phyloP scores from a whole-genome alignment of 2,888 invertebrate genomes.

The Nomada fabriciana region DNA sequence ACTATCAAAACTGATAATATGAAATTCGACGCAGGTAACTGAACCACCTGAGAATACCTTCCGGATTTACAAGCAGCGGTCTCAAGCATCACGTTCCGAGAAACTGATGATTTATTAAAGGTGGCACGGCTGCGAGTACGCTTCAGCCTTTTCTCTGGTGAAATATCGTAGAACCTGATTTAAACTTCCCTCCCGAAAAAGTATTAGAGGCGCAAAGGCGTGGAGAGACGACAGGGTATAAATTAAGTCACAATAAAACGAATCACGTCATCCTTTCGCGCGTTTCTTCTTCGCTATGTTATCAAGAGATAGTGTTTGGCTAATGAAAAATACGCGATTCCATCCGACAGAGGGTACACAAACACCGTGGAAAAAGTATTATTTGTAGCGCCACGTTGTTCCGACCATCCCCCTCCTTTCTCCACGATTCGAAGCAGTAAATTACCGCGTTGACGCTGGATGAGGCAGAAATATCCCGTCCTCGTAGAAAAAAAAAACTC shows the following conservation, averaged over 20 bases:
- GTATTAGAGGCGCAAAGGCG: conserved; percentile 14
- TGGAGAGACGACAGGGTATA: conserved; percentile 53
- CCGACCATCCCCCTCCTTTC: neutral
- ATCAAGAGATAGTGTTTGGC: conserved; percentile 19
- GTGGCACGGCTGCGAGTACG: conserved; percentile 42
- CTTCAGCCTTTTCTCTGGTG: conserved; percentile 50
- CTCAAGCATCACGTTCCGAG: conserved; percentile 49
- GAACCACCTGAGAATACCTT: conserved; percentile 36
- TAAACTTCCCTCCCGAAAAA: conserved; percentile 51
- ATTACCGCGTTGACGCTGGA: neutral
- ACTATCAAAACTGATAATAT: too few species aligned
- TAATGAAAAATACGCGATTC: conserved; percentile 25
- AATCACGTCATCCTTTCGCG: conserved; percentile 41
- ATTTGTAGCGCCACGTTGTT: neutral
- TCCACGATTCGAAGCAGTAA: conserved; percentile 4
- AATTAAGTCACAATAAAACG: conserved; percentile 65
- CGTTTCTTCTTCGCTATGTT: conserved; percentile 20
- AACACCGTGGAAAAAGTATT: neutral
- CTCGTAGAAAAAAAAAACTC: neutral
- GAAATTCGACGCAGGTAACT: too few species aligned
- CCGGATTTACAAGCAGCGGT: conserved; percentile 54
- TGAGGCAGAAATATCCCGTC: neutral
- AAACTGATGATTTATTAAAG: conserved; percentile 66
- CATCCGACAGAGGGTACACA: neutral
- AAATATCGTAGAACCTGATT: conserved; percentile 66